Conservation (phyloP, 30 jellyfish, hydroid and myxozoan species). For the Cassiopea andromeda region DNA sequence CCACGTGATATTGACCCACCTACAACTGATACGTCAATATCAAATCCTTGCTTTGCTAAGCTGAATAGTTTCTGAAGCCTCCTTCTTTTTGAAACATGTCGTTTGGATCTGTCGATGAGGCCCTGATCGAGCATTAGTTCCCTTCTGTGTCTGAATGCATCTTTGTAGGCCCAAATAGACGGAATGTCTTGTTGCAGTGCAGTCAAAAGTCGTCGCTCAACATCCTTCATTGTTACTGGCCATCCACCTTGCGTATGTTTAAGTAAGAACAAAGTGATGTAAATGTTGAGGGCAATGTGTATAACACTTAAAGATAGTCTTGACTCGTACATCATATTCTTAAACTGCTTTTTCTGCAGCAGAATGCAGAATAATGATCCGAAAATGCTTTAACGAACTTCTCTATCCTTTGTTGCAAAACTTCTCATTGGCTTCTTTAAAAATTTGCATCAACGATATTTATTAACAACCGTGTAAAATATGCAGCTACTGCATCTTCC, state of each 20-base stretch:
- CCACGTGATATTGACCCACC: constrained; percentile 85
- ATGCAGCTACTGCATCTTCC: too few relatives aligned
- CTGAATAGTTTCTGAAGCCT: constrained; percentile 45
- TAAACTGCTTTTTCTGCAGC: neutral
- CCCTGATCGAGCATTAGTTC: constrained; percentile 85
- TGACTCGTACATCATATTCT: neutral
- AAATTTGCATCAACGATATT: too few relatives aligned
- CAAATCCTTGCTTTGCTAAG: constrained; percentile 61
- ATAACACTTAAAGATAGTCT: neutral
- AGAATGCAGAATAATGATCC: too few relatives aligned
- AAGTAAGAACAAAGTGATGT: neutral
- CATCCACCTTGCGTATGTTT: neutral
- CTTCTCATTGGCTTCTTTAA: too few relatives aligned
- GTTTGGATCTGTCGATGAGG: constrained; percentile 65
- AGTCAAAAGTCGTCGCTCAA: constrained; percentile 31
- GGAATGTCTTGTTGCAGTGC: constrained; percentile 71
- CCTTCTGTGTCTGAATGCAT: constrained; percentile 35
- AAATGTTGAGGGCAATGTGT: neutral
- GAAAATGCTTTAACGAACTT: too few relatives aligned
- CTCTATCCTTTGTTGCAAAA: too few relatives aligned
- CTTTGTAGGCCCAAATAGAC: constrained; percentile 70
- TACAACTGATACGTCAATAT: constrained; percentile 66
- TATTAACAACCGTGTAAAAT: too few relatives aligned
- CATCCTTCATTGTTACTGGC: constrained; percentile 28
- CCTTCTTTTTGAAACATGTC: constrained; percentile 30